phyloP scores from a whole-genome alignment of 2,797 vertebrate genomes.

The Protosalanx chinensis region DNA sequence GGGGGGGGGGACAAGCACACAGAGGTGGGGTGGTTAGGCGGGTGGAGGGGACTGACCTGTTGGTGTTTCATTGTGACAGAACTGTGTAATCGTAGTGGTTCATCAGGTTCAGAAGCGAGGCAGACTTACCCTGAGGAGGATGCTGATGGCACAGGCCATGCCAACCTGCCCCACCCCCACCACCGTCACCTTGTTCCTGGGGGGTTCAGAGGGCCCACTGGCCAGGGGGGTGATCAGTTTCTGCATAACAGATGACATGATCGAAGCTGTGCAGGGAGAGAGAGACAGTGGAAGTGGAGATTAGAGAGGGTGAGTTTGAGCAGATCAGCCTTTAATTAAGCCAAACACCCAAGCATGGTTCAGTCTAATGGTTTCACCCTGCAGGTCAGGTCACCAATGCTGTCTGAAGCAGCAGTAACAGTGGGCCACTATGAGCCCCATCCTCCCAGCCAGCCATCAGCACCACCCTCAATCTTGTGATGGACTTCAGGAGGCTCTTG shows the following conservation, averaged over 20 bases:
- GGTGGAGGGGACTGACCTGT: neutral
- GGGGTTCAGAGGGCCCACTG: slow-evolving; percentile 40
- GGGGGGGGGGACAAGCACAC: neutral
- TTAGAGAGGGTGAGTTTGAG: neutral
- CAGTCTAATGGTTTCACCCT: neutral
- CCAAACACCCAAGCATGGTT: neutral
- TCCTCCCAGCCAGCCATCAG: too few relatives aligned
- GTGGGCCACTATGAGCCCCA: neutral
- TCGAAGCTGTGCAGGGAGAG: slow-evolving; percentile 39
- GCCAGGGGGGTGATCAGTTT: slow-evolving; percentile 81
- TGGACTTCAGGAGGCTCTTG: too few relatives aligned
- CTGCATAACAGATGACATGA: slow-evolving; percentile 87
- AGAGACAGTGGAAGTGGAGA: neutral
- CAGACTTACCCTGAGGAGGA: slow-evolving; percentile 84
- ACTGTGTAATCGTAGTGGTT: too few relatives aligned
- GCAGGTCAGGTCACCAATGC: neutral
- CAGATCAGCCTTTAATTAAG: neutral
- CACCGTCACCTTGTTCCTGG: slow-evolving; percentile 89
- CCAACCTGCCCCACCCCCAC: slow-evolving; percentile 95
- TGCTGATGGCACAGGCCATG: slow-evolving; percentile 91
- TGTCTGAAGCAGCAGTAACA: neutral
- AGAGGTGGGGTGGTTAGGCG: neutral
- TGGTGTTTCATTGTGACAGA: too few relatives aligned
- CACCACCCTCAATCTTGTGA: too few relatives aligned
- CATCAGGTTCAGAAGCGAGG: neutral